These are phyloP conservation scores for Vespertilio murinus DNA, from an alignment of 2,797 vertebrate genomes.

Conservation along the genomic window DNA sequence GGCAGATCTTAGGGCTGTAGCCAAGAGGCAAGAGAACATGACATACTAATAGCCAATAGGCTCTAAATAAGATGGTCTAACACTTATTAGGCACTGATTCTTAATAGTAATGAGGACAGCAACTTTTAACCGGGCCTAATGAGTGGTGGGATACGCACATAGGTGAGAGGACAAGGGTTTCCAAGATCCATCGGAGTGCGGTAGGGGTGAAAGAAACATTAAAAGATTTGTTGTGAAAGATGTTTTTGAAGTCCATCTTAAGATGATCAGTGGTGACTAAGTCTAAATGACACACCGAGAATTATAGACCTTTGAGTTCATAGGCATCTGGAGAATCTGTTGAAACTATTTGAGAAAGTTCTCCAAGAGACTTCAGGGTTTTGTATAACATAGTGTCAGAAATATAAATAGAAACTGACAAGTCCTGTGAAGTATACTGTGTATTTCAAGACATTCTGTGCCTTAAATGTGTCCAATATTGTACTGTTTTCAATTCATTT, in stretches of 20 bases:
- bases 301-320: slow-evolving; percentile 19
- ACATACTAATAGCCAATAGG: slow-evolving; percentile 10
- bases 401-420: slow-evolving; percentile 65
- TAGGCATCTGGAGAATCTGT: slow-evolving; percentile 14
- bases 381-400: neutral
- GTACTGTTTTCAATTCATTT: slow-evolving; percentile 23
- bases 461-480: slow-evolving; percentile 39
- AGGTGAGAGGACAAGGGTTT: neutral
- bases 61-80: slow-evolving; percentile 28
- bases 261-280: slow-evolving; percentile 5
- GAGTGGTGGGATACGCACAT: neutral
- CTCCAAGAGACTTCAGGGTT: slow-evolving; percentile 49
- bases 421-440: neutral
- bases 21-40: slow-evolving; percentile 52
- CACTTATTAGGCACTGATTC: neutral
- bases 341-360: slow-evolving; percentile 63
- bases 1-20: slow-evolving; percentile 21
- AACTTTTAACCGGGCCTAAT: neutral
- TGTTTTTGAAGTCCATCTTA: slow-evolving; percentile 19
- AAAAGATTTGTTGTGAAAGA: neutral
- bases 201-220: neutral
- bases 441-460: slow-evolving; percentile 48
- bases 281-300: slow-evolving; percentile 36
- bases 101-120: neutral
- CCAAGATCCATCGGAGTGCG: neutral